Percentiles rank a stretch among this genome's conserved stretches.
Evolutionary conservation across 2,113 vertebrate genomes (phyloP).

Genomic region (Agelaius phoeniceus): DNA sequence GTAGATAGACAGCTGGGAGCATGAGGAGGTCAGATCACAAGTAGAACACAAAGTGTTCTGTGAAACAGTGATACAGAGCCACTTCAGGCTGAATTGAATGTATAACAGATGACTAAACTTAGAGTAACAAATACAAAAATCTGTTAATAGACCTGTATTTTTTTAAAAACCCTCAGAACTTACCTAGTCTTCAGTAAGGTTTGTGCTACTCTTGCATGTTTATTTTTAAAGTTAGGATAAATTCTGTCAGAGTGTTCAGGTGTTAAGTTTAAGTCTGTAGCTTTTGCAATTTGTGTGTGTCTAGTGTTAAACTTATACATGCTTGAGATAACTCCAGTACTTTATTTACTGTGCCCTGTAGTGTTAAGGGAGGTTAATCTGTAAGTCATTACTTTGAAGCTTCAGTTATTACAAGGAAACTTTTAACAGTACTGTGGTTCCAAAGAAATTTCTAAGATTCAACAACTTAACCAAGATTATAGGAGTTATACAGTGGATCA

Average conservation of each 20-base stretch:
- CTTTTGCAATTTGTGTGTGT: neutral
- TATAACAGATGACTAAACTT: neutral
- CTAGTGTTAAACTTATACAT: neutral
- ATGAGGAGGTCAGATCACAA: neutral
- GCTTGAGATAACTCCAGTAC: neutral
- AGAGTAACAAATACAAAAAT: neutral
- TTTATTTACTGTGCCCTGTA: neutral
- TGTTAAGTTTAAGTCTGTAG: neutral
- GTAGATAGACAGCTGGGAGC: neutral
- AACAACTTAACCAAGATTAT: neutral
- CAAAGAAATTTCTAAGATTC: neutral
- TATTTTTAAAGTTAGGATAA: neutral
- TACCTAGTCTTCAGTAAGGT: neutral
- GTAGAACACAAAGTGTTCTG: neutral
- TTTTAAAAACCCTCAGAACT: neutral
- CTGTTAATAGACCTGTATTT: neutral
- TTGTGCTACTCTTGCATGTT: neutral
- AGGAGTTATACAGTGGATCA: neutral
- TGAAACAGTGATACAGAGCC: neutral
- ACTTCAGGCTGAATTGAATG: neutral
- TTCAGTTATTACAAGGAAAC: neutral
- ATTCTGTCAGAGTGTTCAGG: neutral
- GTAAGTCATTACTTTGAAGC: neutral
- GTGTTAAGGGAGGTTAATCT: slow-evolving; percentile 31
- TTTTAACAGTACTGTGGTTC: neutral